Percentiles rank a stretch among this genome's conserved stretches.
These are phyloP conservation scores for Leptopilina drosophilae DNA, from an alignment of 2,888 invertebrate species.

Conservation along the genomic window DNA sequence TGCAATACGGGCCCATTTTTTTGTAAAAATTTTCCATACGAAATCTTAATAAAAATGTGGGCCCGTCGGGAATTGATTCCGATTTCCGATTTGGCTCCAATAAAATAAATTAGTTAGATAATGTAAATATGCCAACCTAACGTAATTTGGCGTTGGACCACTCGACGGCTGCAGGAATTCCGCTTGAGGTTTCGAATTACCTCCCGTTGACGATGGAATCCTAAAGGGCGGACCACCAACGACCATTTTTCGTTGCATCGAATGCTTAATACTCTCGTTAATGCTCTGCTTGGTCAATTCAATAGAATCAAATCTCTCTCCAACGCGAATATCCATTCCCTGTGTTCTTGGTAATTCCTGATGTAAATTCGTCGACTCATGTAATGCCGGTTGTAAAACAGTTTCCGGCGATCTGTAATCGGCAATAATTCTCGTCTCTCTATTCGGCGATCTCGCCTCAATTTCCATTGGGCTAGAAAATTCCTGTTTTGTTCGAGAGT, in stretches of 20 bases:
- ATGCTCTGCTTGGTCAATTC: constrained; percentile 79
- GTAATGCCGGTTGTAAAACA: constrained; percentile 55
- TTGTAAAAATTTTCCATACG: too few relatives aligned
- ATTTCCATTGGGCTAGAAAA: constrained; percentile 51
- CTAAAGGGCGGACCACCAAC: constrained; percentile 83
- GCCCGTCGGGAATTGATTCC: too few relatives aligned
- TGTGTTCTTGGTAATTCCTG: constrained; percentile 56
- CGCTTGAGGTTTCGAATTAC: constrained; percentile 76
- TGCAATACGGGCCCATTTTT: too few relatives aligned
- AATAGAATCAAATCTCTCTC: constrained; percentile 71
- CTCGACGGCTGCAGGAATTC: constrained; percentile 55
- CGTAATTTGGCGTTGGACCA: constrained; percentile 51
- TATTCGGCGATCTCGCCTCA: constrained; percentile 59
- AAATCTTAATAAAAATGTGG: too few relatives aligned
- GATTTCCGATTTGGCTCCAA: neutral
- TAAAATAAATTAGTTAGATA: constrained; percentile 2
- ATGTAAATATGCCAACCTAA: constrained; percentile 52
- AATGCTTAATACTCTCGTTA: constrained; percentile 77
- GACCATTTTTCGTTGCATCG: constrained; percentile 80
- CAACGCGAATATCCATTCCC: constrained; percentile 59
- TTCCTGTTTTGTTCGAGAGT: constrained; percentile 56
- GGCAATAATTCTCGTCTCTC: constrained; percentile 57
- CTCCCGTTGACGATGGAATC: constrained; percentile 79
- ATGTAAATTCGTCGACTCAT: constrained; percentile 59
- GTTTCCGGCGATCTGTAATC: constrained; percentile 59